These are phyloP conservation scores for Sipha flava DNA, from an alignment of 1,140 invertebrate genomes.

Conservation along the genomic window DNA sequence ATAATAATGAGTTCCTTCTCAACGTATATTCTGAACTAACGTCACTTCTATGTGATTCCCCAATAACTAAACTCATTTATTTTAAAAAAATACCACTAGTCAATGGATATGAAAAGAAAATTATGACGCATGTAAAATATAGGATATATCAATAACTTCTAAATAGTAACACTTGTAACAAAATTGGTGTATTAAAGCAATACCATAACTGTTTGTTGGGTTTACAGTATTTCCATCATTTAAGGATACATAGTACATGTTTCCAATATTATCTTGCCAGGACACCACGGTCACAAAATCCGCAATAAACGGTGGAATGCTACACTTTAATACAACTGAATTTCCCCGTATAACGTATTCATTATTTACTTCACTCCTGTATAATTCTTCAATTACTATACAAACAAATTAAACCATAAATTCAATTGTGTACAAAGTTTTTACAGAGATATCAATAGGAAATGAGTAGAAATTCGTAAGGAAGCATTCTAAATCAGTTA, in stretches of 20 bases:
- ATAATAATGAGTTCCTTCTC: conserved; percentile 81
- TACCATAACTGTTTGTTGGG: neutral
- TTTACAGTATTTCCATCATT: neutral
- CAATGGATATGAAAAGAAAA: neutral
- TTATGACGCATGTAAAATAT: neutral
- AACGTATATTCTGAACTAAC: conserved; percentile 89
- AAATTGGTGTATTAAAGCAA: neutral
- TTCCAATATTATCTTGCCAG: conserved; percentile 55
- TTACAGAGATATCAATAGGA: neutral
- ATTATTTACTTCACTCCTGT: conserved; percentile 84
- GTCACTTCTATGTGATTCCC: conserved; percentile 80
- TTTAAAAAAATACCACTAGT: neutral
- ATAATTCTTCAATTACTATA: conserved; percentile 76
- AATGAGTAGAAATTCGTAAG: neutral
- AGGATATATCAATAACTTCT: neutral
- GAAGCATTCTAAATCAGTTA: neutral
- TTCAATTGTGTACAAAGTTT: neutral
- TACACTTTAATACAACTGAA: conserved; percentile 85
- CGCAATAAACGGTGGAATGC: conserved; percentile 83
- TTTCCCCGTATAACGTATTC: conserved; percentile 89
- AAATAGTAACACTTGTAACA: neutral
- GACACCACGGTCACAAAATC: conserved; percentile 80
- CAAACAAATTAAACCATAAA: neutral
- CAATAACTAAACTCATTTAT: conserved; percentile 59
- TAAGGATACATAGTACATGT: neutral